Evolutionary conservation across 1,140 invertebrate species (phyloP).

Genomic region (Drosophila chauvacae): DNA sequence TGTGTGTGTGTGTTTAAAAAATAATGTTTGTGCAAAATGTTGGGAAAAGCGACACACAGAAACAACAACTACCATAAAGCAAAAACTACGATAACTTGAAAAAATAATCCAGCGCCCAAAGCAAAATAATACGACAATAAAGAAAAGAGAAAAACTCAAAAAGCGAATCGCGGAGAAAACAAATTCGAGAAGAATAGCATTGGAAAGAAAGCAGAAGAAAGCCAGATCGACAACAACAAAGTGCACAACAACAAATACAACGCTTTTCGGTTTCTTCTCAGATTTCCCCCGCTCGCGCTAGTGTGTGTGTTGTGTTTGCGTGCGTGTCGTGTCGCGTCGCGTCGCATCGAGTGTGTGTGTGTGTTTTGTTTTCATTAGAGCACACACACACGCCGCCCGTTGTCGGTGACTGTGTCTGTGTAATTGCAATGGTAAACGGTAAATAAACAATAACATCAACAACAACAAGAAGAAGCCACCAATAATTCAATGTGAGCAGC

Average conservation of each 20-base stretch:
- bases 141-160: constrained; percentile 2
- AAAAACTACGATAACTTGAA: constrained; percentile 42
- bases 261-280: constrained; percentile 28
- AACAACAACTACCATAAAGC: constrained; percentile 39
- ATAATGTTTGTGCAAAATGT: constrained; percentile 40
- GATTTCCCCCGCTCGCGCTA: constrained; percentile 17
- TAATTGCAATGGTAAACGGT: constrained; percentile 37
- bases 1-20: background rate
- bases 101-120: background rate
- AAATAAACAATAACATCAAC: constrained; percentile 32
- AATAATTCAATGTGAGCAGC: constrained; percentile 6
- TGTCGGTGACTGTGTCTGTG: constrained; percentile 22
- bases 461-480: constrained; percentile 17
- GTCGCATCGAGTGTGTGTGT: constrained; percentile 18
- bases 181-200: constrained; percentile 7
- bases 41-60: constrained; percentile 24
- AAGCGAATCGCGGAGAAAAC: constrained; percentile 3
- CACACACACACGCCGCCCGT: constrained; percentile 49
- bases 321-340: constrained; percentile 18
- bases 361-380: constrained; percentile 50
- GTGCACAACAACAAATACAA: constrained; percentile 5
- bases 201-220: constrained; percentile 15
- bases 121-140: background rate
- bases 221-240: constrained; percentile 6
- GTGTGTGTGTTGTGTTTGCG: constrained; percentile 13